A percentile compares a stretch with the other conserved stretches of the same genome.
These are phyloP conservation scores for Hermetia illucens DNA, from an alignment of 1,140 invertebrate species.

Conservation along the genomic window DNA sequence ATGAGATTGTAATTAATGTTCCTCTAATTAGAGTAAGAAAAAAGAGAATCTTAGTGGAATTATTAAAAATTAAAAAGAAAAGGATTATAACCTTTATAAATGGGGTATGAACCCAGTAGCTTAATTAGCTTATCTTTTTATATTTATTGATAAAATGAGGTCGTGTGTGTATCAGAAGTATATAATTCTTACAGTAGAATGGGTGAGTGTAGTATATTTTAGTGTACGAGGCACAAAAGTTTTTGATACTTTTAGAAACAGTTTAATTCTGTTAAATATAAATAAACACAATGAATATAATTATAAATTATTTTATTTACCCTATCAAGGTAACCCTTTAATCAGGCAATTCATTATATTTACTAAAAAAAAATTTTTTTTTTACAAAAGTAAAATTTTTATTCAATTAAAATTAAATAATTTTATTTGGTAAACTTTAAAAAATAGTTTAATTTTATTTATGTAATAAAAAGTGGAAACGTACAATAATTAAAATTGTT, in stretches of 20 bases:
- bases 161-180: not conserved
- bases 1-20: constrained; percentile 33
- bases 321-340: constrained; percentile 39
- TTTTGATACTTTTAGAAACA: constrained; percentile 38
- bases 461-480: constrained; percentile 11
- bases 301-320: constrained; percentile 31
- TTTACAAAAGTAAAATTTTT: constrained; percentile 25
- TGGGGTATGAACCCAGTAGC: constrained; percentile 35
- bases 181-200: not conserved
- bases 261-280: constrained; percentile 37
- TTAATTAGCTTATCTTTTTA: constrained; percentile 35
- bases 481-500: constrained; percentile 12
- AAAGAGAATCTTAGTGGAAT: constrained; percentile 34
- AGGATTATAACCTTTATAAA: constrained; percentile 31
- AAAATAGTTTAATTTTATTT: constrained; percentile 14
- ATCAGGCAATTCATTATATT: constrained; percentile 35
- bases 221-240: constrained; percentile 36
- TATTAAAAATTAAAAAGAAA: constrained; percentile 33
- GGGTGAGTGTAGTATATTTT: constrained; percentile 29
- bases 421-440: constrained; percentile 13
- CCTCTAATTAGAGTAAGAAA: constrained; percentile 30
- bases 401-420: constrained; percentile 10
- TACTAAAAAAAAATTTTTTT: constrained; percentile 21
- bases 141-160: not conserved
- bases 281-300: constrained; percentile 21